Evolutionary conservation across 1,140 invertebrate species (phyloP), one percentile per base, ranked within the genome.

Genomic region (Lycorma delicatula): DNA sequence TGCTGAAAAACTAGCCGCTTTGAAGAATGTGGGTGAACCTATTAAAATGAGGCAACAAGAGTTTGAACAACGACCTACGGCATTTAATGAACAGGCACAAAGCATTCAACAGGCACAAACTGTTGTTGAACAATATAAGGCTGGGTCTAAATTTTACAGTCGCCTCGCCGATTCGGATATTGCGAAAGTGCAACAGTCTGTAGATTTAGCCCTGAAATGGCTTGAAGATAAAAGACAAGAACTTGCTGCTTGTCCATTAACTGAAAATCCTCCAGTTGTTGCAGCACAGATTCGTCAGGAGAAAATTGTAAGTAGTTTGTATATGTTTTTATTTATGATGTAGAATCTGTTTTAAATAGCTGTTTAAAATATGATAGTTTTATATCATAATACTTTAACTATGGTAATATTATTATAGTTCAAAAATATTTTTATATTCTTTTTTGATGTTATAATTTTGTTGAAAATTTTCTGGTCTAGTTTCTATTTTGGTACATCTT

Each of bases 151-250:
- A 52, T 91, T 90, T 68, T 97, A 87, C 70, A 76, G 81, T 47
- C 93, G 97, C 68, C 71, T 97, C 20, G 81, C 85, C 4, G 81
- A 84, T 23, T 83, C 82, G 6, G 93, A 97, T 61, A 75, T 93
- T 3, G 36, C 47, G 0, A 65, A 63, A 29, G 62, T 67, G 20
- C 48, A 59, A 47, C 77, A 77, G 62, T 69, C 74, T 16, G 65
- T 78, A 41, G 66, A 70, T 27, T 75, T 80, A 53, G 77, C 78
- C 51, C 67, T 71, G 29, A 67, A 71, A 13, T 66, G 66, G 66
- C 53, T 66, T 11, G 63, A 66, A 51, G 64, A 67, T 27, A 64
- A 61, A 13, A 20, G 60, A 18, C 38, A 47, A 18, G 73, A 81
- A 46, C 75, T 87, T 29, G 76, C 74, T 13, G 75, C 77, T 63